phyloP scores from a whole-genome alignment of 1,140 invertebrate species.

The Macrobrachium rosenbergii region DNA sequence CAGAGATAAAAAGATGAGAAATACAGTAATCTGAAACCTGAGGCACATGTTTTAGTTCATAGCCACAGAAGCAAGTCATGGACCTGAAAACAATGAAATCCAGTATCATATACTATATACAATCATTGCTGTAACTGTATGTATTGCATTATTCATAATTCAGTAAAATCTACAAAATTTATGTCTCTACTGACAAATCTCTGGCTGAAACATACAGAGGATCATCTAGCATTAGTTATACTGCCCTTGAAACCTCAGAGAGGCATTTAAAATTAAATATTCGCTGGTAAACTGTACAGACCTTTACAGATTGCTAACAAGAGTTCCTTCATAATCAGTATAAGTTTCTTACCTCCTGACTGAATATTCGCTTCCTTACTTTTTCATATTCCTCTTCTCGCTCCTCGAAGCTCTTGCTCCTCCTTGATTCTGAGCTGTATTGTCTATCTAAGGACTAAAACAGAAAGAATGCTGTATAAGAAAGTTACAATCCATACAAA shows the following conservation, averaged over 20 bases:
- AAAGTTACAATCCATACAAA: background rate
- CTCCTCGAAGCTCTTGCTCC: slow-evolving; percentile 92
- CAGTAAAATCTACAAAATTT: too few relatives aligned
- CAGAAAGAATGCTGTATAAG: slow-evolving; percentile 35
- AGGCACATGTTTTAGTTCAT: too few relatives aligned
- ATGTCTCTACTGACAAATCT: too few relatives aligned
- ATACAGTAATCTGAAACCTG: background rate
- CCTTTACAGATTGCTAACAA: slow-evolving; percentile 32
- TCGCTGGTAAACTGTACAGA: slow-evolving; percentile 18
- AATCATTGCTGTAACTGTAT: too few relatives aligned
- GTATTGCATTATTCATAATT: too few relatives aligned
- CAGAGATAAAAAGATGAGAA: too few relatives aligned
- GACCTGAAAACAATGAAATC: too few relatives aligned
- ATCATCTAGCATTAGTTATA: too few relatives aligned
- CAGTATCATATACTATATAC: too few relatives aligned
- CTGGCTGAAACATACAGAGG: too few relatives aligned
- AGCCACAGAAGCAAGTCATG: too few relatives aligned
- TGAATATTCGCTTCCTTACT: slow-evolving; percentile 85
- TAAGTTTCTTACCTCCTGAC: slow-evolving; percentile 74
- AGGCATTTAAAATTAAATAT: background rate
- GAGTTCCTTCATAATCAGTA: slow-evolving; percentile 43
- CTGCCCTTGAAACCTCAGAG: too few relatives aligned
- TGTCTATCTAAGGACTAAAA: slow-evolving; percentile 73
- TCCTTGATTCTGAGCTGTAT: slow-evolving; percentile 77
- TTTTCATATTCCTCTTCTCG: slow-evolving; percentile 89